Evolutionary conservation across 2,888 invertebrate species (phyloP), one percentile per base, ranked within the genome.

Genomic region (Melitaea athalia): DNA sequence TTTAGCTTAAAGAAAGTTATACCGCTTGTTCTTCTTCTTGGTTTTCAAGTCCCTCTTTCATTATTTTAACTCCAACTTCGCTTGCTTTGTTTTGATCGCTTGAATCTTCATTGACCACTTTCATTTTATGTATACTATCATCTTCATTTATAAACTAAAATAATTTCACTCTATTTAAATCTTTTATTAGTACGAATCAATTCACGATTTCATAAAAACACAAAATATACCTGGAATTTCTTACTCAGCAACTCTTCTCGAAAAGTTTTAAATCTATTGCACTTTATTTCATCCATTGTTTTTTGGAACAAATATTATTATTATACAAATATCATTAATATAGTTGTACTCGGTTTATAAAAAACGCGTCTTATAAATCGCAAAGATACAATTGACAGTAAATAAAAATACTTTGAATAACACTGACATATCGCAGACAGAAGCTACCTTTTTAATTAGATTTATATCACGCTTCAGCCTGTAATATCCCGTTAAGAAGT

Each of bases 41-140:
- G 14, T n/a, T n/a, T 33, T 38, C 33, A 14, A 14, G 12, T 55
- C n/a, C 33, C n/a, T 33, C 55, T 8, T 24, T 17, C 17, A 45
- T 17, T 47, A 31, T 47, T 10, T 60, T 17, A n/a, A 6, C 24
- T 24, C 7, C 60, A 24, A 31, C 45, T 5, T 10, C 45, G 24
- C 17, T 63, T 24, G 63, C 38, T 49, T 53, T 63, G 43, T 63
- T 63, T 53, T 63, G 53, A 49, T 24, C 24, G 10, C 42, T 24
- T 43, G 52, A 43, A 42, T 38, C 12, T 55, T 38, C 33, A 38
- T 55, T 8, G 24, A 66, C n/a, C 55, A 66, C 12, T 45, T 66
- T 61, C 14, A 66, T 45, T 31, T 55, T 43, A 33, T 66, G 66
- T 15, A 66, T 38, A 38, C 61, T 67, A 12, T 55, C 33, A 5